Evolutionary conservation across 2,113 vertebrate species (phyloP), one percentile per base, ranked within the genome.

Genomic region (Tenebrosternarchus preto): DNA sequence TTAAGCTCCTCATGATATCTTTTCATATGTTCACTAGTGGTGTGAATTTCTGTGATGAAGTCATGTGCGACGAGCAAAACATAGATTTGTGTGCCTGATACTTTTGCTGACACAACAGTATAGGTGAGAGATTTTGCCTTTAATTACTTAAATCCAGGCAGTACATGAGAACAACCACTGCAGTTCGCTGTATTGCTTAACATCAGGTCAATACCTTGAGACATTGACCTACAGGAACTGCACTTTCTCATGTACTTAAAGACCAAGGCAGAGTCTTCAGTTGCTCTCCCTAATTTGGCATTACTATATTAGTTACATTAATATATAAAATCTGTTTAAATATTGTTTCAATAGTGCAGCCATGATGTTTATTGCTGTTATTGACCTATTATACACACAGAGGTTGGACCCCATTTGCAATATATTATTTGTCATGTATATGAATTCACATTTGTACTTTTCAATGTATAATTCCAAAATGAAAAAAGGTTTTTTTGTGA

Each of bases 131-230:
- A 89, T 68, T 83, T 82, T 77, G 69, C 24, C 39, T 66, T 89
- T 91, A 91, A 89, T 90, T 89, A 92, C 89, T 84, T 77, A 84
- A 85, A 61, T 82, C 81, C 70, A 24, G 63, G 57, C 70, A 2
- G 80, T n/a, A 6, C 80, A 80, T 71, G 71, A 66, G 83, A 81
- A 82, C 80, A 78, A 75, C 81, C 69, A 67, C 82, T 31, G 70
- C 39, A n/a, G 68, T 83, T 81, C 29, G 50, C 66, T 80, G 53
- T 76, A 63, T 17, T 29, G 79, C 77, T 24, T 7, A 69, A 64
- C 78, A 78, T 89, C 89, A 88, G 6, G 85, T 90, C 89, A 87
- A 83, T 53, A 57, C 76, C 80, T 46, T 81, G 69, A 59, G 76
- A 82, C n/a, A n/a, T n/a, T n/a, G n/a, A n/a, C n/a, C n/a, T n/a